These are phyloP conservation scores for Polymixis flavicincta DNA, from an alignment of 2,888 invertebrate species.

Conservation along the genomic window DNA sequence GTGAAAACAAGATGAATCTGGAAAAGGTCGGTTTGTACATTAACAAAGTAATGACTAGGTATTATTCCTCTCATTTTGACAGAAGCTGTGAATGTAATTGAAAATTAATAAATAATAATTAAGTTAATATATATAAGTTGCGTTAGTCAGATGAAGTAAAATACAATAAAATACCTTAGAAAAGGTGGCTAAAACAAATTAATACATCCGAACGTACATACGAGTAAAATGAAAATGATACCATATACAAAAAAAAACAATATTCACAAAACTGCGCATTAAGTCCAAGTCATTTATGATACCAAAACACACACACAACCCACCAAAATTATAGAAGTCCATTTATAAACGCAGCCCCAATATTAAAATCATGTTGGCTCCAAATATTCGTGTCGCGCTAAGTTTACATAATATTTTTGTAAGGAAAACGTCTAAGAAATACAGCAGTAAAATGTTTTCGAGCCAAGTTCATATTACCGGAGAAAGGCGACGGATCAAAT, in stretches of 20 bases:
- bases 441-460: conserved; percentile 27
- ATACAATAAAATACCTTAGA: no score
- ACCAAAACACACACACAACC: not conserved
- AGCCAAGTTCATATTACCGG: conserved; percentile 9
- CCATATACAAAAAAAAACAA: not conserved
- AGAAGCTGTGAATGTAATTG: not conserved
- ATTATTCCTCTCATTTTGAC: not conserved
- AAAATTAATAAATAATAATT: no score
- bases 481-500: conserved; percentile 25
- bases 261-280: no score
- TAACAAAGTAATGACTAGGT: not conserved
- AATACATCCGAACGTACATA: no score
- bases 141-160: no score
- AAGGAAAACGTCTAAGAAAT: conserved; percentile 37
- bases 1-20: not conserved
- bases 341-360: not conserved
- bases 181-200: no score
- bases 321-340: conserved; percentile 2
- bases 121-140: no score
- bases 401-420: conserved; percentile 36
- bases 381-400: conserved; percentile 20
- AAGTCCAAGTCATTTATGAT: not conserved
- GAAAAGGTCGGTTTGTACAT: not conserved
- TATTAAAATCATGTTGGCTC: conserved; percentile 15
- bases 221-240: no score